Base-by-base conservation (phyloP, 2,113 vertebrate species). In the Gymnocephalus cernua region DNA sequence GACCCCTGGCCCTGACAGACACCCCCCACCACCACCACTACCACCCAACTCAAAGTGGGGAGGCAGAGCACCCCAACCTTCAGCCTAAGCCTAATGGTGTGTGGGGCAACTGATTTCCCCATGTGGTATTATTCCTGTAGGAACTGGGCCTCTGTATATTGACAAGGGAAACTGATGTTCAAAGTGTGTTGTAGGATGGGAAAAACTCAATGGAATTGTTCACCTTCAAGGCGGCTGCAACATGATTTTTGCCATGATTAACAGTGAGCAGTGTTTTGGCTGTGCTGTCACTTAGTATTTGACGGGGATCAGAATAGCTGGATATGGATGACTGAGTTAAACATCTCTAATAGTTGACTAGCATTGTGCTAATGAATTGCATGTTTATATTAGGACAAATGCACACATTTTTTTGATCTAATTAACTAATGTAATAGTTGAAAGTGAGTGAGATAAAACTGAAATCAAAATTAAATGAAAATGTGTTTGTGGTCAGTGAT, bases 1-100 rank as follows among this genome's bases (percentile, higher is more conserved):
- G 95, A 95, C 95, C 94, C 93, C 92, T 94, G 91, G 92, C 90
- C 94, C 94, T 95, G 94, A 95, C 93, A 94, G 92, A 89, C 88
- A 88, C 87, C 80, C 9, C 35, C 35, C 35, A 53, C 68, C 78
- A 58, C 83, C 84, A 73, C 83, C 80, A 58, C 77, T 82, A 80
- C 83, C 53, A 45, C 77, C 87, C 74, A 84, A 69, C 89, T 86
- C 85, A 82, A 88, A 89, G 86, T 85, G 86, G 88, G 86, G 84
- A 88, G 74, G 82, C 75, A 87, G 41, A 80, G 85, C 92, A 93
- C 93, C 93, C 90, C 83, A 91, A 92, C 87, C 85, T 91, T 92
- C 87, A 81, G 91, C 81, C 77, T 61, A 54, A 84, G 77, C 86
- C 91, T 92, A 87, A 90, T 88, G 86, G 81, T 94, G 92, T 94